Percentiles rank a stretch among this genome's conserved stretches.
Conservation (phyloP, 2,888 invertebrate genomes). For the Diloba caeruleocephala region DNA sequence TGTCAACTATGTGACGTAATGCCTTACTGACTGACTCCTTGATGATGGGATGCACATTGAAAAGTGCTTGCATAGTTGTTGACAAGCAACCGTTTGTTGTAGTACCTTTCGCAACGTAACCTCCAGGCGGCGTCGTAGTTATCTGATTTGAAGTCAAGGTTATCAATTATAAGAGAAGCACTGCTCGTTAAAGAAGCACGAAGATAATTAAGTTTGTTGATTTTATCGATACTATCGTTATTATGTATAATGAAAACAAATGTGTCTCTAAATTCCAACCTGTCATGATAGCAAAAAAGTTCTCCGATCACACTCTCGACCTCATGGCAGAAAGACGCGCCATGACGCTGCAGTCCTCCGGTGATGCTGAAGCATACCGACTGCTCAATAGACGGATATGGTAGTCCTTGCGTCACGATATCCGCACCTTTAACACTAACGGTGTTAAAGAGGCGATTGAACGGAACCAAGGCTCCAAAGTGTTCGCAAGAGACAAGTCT, state of each 20-base stretch:
- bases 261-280: conserved; percentile 15
- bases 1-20: conserved; percentile 11
- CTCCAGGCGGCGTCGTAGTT: conserved; percentile 22
- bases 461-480: too few relatives aligned
- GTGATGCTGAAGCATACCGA: too few relatives aligned
- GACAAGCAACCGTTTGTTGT: conserved; percentile 28
- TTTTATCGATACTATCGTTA: conserved; percentile 3
- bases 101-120: conserved; percentile 15
- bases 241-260: conserved; percentile 10
- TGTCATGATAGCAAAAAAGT: conserved; percentile 19
- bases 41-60: conserved; percentile 1
- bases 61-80: conserved; percentile 14
- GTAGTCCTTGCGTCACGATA: too few relatives aligned
- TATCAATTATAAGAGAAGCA: conserved; percentile 11
- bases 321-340: too few relatives aligned
- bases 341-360: too few relatives aligned
- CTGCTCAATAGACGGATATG: too few relatives aligned
- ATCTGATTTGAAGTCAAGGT: conserved; percentile 15
- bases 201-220: conserved; percentile 11
- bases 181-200: conserved; percentile 15
- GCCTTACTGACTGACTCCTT: conserved; percentile 11
- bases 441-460: too few relatives aligned
- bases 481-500: too few relatives aligned
- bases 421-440: too few relatives aligned
- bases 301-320: too few relatives aligned